phyloP scores from a whole-genome alignment of 64 coral and sea anemone species.

The Dendronephthya gigantea region DNA sequence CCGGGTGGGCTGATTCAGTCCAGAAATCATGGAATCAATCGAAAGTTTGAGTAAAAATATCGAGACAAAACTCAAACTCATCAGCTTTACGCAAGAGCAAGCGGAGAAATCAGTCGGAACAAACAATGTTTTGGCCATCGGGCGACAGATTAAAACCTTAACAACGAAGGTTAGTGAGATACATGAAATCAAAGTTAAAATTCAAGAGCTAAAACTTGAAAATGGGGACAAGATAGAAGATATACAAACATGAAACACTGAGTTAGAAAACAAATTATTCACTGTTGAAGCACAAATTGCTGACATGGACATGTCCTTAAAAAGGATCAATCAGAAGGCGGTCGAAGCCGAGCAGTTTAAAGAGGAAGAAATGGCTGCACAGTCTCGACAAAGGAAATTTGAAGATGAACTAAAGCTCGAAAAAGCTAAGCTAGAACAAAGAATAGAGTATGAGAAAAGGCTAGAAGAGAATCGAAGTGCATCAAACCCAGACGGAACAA shows the following conservation, averaged over 20 bases:
- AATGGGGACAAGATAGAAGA: not conserved
- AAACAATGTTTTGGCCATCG: not conserved
- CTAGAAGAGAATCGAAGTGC: not conserved
- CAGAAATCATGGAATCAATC: conserved; percentile 3
- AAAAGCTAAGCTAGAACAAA: not conserved
- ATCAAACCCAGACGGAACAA: not conserved
- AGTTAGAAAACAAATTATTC: not conserved
- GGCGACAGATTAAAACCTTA: not conserved
- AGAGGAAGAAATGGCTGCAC: not conserved
- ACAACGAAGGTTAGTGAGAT: not conserved
- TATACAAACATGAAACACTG: not conserved
- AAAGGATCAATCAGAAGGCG: not conserved
- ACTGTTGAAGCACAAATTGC: not conserved
- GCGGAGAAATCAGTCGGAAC: not conserved
- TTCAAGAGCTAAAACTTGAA: not conserved
- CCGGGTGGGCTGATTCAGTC: not conserved
- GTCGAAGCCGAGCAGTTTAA: not conserved
- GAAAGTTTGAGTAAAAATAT: conserved; percentile 9
- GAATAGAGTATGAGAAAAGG: not conserved
- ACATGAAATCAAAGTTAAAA: not conserved
- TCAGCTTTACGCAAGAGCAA: conserved; percentile 20
- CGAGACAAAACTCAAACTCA: not conserved
- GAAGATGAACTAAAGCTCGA: not conserved
- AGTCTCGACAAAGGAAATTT: not conserved
- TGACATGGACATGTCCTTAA: not conserved